These are phyloP conservation scores for Drosophila setosimentum DNA, from an alignment of 2,888 invertebrate species.

Conservation along the genomic window DNA sequence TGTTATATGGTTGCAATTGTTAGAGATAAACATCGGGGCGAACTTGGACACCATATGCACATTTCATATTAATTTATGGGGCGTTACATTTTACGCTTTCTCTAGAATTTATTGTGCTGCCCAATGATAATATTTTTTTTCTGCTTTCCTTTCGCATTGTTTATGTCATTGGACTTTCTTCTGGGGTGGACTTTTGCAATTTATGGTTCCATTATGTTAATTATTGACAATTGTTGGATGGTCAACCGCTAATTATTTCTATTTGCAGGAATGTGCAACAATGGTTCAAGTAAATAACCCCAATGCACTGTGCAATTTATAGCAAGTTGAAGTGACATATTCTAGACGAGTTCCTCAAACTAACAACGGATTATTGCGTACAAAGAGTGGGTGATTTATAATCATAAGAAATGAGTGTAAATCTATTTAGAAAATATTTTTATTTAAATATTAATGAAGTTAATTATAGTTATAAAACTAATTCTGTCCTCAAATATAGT, in stretches of 20 bases:
- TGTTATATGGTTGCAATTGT: conserved; percentile 40
- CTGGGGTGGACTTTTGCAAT: conserved; percentile 54
- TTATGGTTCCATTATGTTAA: conserved; percentile 81
- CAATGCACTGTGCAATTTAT: conserved; percentile 32
- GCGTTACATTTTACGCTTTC: conserved; percentile 70
- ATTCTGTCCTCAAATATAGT: neutral
- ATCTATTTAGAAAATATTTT: neutral
- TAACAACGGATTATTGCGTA: neutral
- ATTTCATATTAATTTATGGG: conserved; percentile 80
- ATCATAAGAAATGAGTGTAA: neutral
- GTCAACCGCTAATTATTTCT: conserved; percentile 61
- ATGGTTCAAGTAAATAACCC: conserved; percentile 38
- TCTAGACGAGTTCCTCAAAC: neutral
- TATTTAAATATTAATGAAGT: neutral
- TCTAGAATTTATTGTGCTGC: conserved; percentile 57
- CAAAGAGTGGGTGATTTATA: neutral
- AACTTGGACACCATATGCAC: conserved; percentile 53
- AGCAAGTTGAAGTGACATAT: neutral
- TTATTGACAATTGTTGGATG: conserved; percentile 76
- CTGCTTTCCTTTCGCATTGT: conserved; percentile 44
- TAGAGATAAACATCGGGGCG: conserved; percentile 52
- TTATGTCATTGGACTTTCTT: conserved; percentile 79
- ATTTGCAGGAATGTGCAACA: conserved; percentile 25
- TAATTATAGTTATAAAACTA: neutral
- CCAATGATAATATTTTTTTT: conserved; percentile 44